These are phyloP conservation scores for Procambarus clarkii DNA, from an alignment of 1,140 invertebrate species.

Conservation along the genomic window DNA sequence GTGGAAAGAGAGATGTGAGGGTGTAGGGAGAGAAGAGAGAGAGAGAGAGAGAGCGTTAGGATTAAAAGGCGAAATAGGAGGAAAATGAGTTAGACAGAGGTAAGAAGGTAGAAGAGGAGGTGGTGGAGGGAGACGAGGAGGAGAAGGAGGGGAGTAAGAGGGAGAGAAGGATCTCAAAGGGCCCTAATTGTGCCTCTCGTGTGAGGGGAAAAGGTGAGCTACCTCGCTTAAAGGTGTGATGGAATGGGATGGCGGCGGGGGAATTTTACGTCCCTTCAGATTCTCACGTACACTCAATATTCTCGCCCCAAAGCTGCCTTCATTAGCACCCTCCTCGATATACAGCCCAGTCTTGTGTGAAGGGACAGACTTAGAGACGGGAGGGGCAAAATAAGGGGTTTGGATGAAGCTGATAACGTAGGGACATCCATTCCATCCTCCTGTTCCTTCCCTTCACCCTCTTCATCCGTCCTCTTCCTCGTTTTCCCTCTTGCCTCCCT, in stretches of 20 bases:
- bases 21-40: too few relatives aligned
- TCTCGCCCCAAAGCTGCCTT: background rate
- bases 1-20: background rate
- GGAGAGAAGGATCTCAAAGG: conserved; percentile 2
- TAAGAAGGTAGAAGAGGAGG: too few relatives aligned
- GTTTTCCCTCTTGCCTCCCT: background rate
- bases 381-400: too few relatives aligned
- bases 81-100: too few relatives aligned
- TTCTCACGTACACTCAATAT: conserved; percentile 1
- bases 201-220: conserved; percentile 50
- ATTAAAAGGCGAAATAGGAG: too few relatives aligned
- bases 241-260: conserved; percentile 38
- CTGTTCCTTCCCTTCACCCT: background rate
- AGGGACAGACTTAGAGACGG: too few relatives aligned
- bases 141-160: background rate
- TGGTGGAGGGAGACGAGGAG: background rate
- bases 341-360: background rate
- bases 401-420: too few relatives aligned
- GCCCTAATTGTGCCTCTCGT: conserved; percentile 41
- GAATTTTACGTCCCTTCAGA: conserved; percentile 19
- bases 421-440: too few relatives aligned
- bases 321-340: background rate
- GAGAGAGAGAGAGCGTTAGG: background rate
- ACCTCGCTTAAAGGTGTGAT: conserved; percentile 49
- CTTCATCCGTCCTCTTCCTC: background rate